Conservation (phyloP, 2,888 invertebrate genomes). For the Eupithecia dodoneata region DNA sequence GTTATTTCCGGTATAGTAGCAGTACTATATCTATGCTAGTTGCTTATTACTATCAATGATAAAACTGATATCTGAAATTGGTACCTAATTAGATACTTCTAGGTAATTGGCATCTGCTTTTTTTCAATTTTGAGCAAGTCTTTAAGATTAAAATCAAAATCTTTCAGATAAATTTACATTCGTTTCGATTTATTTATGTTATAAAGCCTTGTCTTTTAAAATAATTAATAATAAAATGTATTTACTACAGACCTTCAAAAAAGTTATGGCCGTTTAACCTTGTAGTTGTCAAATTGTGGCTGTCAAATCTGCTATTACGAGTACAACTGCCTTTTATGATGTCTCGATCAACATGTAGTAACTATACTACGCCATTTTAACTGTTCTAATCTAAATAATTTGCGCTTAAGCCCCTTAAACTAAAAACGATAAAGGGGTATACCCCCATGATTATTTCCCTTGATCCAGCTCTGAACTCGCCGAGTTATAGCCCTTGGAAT, state of each 20-base stretch:
- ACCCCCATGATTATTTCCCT: not conserved
- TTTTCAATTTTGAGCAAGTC: not conserved
- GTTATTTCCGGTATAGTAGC: not conserved
- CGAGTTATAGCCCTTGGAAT: slow-evolving; percentile 73
- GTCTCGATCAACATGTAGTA: too few relatives aligned
- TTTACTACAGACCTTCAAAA: too few relatives aligned
- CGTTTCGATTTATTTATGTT: too few relatives aligned
- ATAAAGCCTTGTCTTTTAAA: not conserved
- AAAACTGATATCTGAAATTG: not conserved
- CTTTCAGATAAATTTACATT: not conserved
- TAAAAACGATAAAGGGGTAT: not conserved
- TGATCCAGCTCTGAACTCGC: slow-evolving; percentile 21
- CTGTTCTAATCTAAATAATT: too few relatives aligned
- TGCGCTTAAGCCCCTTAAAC: not conserved
- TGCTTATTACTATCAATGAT: not conserved
- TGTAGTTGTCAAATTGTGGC: too few relatives aligned
- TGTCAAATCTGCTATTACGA: too few relatives aligned
- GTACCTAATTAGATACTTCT: too few relatives aligned
- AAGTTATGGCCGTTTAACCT: too few relatives aligned
- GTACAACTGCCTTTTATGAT: too few relatives aligned
- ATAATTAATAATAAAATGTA: too few relatives aligned
- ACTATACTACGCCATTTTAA: too few relatives aligned
- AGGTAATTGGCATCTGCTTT: too few relatives aligned
- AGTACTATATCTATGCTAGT: not conserved
- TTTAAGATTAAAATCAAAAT: not conserved